Evolutionary conservation across 2,113 vertebrate genomes (phyloP).

Genomic region (Bujurquina vittata): DNA sequence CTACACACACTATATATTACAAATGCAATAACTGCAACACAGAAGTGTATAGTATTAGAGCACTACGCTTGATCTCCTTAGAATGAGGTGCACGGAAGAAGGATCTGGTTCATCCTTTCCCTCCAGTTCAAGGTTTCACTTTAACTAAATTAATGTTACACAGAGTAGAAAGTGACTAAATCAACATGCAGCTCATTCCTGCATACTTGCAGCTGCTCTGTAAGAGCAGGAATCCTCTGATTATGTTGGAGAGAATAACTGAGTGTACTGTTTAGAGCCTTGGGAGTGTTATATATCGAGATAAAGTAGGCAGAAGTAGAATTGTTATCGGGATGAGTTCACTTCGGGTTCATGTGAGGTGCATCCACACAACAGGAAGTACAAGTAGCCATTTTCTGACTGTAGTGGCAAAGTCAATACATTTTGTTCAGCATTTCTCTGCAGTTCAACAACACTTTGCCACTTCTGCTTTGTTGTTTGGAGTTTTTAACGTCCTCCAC

Average conservation of each 20-base stretch:
- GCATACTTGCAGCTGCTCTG: background rate
- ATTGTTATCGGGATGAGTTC: background rate
- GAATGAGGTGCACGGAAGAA: background rate
- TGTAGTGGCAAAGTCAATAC: background rate
- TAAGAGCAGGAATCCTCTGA: background rate
- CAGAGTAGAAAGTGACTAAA: background rate
- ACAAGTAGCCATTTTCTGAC: constrained; percentile 34
- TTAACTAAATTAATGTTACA: background rate
- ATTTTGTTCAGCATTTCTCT: constrained; percentile 8
- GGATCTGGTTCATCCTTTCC: background rate
- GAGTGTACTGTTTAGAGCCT: background rate
- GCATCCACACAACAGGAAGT: background rate
- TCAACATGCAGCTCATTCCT: background rate
- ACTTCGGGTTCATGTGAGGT: background rate
- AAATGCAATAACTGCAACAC: constrained; percentile 2
- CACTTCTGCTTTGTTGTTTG: constrained; percentile 30
- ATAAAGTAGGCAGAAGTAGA: constrained; percentile 1
- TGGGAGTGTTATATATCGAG: background rate
- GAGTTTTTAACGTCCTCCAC: constrained; percentile 40
- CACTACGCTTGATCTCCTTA: constrained; percentile 1
- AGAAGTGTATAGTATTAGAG: background rate
- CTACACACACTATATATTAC: background rate
- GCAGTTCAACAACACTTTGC: constrained; percentile 40
- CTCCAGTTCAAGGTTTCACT: background rate
- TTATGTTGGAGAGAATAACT: background rate